phyloP scores from a whole-genome alignment of 1,140 invertebrate species.

The Chionoecetes opilio region DNA sequence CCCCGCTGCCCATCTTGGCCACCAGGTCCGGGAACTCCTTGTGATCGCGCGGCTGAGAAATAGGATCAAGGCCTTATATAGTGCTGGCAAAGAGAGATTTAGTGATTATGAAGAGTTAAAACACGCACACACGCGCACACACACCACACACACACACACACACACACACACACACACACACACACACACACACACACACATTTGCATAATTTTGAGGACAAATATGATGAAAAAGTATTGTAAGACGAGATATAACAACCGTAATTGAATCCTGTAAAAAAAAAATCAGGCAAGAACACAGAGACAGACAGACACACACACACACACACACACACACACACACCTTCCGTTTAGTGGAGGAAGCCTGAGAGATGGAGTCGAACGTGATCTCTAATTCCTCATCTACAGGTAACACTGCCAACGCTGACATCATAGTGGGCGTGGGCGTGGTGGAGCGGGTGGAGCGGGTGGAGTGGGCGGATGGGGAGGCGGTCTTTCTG shows the following conservation, averaged over 20 bases:
- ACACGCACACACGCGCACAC: too few species aligned
- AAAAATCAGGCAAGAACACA: too few species aligned
- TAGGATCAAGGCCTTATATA: neutral
- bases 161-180: too few species aligned
- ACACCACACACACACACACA: too few species aligned
- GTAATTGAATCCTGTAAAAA: too few species aligned
- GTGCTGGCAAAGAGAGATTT: too few species aligned
- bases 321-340: constrained; percentile 29
- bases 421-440: neutral
- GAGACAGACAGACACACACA: too few species aligned
- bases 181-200: too few species aligned
- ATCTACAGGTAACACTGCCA: neutral
- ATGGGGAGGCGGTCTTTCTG: neutral
- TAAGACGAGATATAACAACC: too few species aligned
- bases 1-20: neutral
- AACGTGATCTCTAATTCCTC: neutral
- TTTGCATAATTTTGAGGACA: too few species aligned
- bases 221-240: too few species aligned
- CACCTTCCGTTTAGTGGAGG: neutral
- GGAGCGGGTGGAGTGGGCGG: neutral
- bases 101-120: too few species aligned
- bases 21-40: neutral
- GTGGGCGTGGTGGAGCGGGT: neutral
- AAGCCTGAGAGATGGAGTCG: neutral
- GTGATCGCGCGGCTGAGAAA: neutral